These are phyloP conservation scores for Physella acuta DNA, from an alignment of 1,140 invertebrate genomes.

Conservation along the genomic window DNA sequence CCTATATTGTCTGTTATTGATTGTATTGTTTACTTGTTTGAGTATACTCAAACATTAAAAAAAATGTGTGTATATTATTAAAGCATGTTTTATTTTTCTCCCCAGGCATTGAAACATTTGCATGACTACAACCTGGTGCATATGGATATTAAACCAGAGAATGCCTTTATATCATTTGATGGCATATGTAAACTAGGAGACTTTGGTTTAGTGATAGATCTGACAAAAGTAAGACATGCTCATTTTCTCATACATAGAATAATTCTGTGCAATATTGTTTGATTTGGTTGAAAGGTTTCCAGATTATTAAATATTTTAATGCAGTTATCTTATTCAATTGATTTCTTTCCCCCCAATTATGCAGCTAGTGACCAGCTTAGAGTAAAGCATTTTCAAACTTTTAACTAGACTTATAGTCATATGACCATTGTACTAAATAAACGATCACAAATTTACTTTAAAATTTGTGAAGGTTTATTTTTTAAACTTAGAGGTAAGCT, in stretches of 20 bases:
- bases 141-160: constrained; percentile 78
- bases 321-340: too few species aligned
- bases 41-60: background rate
- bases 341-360: too few species aligned
- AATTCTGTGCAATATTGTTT: constrained; percentile 1
- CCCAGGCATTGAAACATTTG: constrained; percentile 68
- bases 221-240: constrained; percentile 63
- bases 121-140: constrained; percentile 72
- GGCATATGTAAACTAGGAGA: constrained; percentile 72
- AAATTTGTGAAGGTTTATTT: too few species aligned
- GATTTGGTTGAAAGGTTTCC: too few species aligned
- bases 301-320: too few species aligned
- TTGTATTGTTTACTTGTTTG: background rate
- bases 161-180: constrained; percentile 70
- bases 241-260: background rate
- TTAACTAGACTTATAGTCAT: too few species aligned
- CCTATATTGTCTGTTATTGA: background rate
- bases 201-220: constrained; percentile 73
- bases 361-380: too few species aligned
- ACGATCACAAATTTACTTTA: too few species aligned
- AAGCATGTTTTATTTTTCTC: constrained; percentile 14
- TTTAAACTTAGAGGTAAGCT: too few species aligned
- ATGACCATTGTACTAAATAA: too few species aligned
- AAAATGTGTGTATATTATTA: background rate
- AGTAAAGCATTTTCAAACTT: too few species aligned